Percentiles rank a stretch among this genome's conserved stretches.
Evolutionary conservation across 2,888 invertebrate species (phyloP).

Genomic region (Drosophila emarginata): DNA sequence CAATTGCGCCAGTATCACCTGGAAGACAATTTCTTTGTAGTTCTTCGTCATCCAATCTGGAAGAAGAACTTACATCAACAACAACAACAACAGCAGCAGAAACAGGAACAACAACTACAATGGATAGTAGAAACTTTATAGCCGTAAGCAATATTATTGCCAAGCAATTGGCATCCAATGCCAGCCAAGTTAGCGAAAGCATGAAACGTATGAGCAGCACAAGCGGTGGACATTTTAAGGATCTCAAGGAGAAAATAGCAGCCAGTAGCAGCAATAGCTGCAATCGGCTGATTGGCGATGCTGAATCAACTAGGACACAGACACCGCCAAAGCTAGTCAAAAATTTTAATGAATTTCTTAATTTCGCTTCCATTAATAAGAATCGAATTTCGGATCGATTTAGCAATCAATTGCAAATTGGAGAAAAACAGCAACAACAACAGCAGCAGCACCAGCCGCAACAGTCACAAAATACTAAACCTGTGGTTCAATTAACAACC

Average conservation of each 20-base stretch:
- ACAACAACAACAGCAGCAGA: background rate
- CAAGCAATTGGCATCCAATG: constrained; percentile 76
- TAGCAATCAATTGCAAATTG: constrained; percentile 61
- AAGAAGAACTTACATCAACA: constrained; percentile 31
- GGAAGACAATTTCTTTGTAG: constrained; percentile 63
- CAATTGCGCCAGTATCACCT: constrained; percentile 8
- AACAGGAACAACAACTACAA: background rate
- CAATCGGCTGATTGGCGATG: constrained; percentile 62
- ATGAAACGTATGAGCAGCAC: constrained; percentile 78
- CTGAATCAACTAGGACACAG: constrained; percentile 60
- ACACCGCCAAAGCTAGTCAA: constrained; percentile 85
- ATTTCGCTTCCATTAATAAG: constrained; percentile 88
- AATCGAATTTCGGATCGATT: constrained; percentile 83
- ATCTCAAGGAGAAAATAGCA: constrained; percentile 84
- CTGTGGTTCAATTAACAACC: constrained; percentile 83
- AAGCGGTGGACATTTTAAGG: constrained; percentile 84
- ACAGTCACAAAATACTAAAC: constrained; percentile 54
- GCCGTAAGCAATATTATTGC: constrained; percentile 80
- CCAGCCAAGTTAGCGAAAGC: constrained; percentile 71
- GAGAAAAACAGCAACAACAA: constrained; percentile 30
- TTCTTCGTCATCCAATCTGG: constrained; percentile 54
- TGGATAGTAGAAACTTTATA: constrained; percentile 67
- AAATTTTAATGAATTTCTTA: constrained; percentile 92
- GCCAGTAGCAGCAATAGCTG: constrained; percentile 82
- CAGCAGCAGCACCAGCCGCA: no score